Percentiles rank a stretch among this genome's conserved stretches.
Evolutionary conservation across 2,797 vertebrate genomes (phyloP).

Genomic region (Spinus pinus): DNA sequence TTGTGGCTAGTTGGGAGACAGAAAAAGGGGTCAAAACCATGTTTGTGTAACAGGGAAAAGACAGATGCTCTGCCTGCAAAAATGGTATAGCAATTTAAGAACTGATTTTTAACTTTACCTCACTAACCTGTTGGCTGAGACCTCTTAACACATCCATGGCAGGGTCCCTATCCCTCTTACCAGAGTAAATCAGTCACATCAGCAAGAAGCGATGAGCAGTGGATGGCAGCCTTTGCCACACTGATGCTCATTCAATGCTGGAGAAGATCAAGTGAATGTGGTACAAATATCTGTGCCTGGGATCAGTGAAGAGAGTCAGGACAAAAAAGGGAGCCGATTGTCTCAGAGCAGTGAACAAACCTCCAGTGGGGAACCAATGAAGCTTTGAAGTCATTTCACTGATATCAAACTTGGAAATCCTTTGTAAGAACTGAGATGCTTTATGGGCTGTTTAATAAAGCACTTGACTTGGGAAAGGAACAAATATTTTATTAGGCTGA

Average conservation of each 20-base stretch:
- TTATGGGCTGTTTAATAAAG: constrained; percentile 44
- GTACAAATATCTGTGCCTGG: background rate
- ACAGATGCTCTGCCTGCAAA: background rate
- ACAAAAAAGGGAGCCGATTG: background rate
- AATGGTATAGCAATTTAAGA: background rate
- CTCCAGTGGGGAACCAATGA: background rate
- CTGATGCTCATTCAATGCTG: background rate
- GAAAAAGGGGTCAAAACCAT: accelerated
- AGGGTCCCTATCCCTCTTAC: background rate
- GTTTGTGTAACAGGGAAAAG: background rate
- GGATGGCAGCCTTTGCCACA: background rate
- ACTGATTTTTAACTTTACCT: background rate
- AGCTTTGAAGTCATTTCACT: constrained; percentile 16
- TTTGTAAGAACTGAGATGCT: constrained; percentile 26
- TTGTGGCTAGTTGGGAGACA: background rate
- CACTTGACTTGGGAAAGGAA: constrained; percentile 42
- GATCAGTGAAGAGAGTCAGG: background rate
- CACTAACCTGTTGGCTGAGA: background rate
- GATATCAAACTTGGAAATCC: constrained; percentile 25
- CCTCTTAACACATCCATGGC: background rate
- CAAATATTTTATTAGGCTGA: constrained; percentile 54
- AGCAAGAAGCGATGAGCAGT: background rate
- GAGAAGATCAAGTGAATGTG: background rate
- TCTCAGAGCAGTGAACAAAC: background rate
- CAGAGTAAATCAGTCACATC: background rate